Base-by-base conservation (phyloP, 2,888 invertebrate genomes). In the Germaria angustata region DNA sequence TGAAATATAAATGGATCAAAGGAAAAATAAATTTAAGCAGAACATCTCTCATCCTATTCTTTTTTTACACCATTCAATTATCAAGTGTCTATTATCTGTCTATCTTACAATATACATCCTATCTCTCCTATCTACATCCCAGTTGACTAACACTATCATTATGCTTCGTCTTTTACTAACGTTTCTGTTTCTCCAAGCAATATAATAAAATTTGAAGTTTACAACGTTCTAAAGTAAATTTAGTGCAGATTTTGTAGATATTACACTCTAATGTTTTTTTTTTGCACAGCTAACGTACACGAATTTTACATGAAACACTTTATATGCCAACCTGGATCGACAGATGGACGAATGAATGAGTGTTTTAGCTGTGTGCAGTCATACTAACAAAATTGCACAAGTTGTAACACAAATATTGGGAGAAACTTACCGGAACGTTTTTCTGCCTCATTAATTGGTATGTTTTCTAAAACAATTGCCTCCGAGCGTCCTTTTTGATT, bases 401-500 rank as follows among this genome's bases (percentile, higher is more conserved):
- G 44, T 61, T 65, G 32, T 41, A 51, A 49, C 13, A 57, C 9
- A 65, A 63, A 77, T 46, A 36, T 41, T 61, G 61, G 55, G 53
- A 59, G 17, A 63, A 55, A 87, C 90, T 91, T 92, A 96, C 96
- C 96, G 91, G 96, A 95, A 88, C 96, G 93, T 89, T 95, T 95
- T 86, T 96, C 96, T 61, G 96, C 96, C 90, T 97, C 96, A 90
- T 96, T 95, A 88, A 97, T 94, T 86, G 96, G 95, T 87, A 97
- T 96, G 89, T 96, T 96, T 90, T 97, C 96, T 81, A 97, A 92
- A 8, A 96, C 92, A 81, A 95, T 94, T 86, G 95, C 94, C 87
- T 96, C 96, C 81, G 96, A 96, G 84, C 95, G 94, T 68, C 97
- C 97, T 90, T 97, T 97, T 81, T 95, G 94, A 91, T 97, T 97